A percentile compares a stretch with the other conserved stretches of the same genome.
phyloP scores from a whole-genome alignment of 2,888 invertebrate genomes.

The Gari tellinella region DNA sequence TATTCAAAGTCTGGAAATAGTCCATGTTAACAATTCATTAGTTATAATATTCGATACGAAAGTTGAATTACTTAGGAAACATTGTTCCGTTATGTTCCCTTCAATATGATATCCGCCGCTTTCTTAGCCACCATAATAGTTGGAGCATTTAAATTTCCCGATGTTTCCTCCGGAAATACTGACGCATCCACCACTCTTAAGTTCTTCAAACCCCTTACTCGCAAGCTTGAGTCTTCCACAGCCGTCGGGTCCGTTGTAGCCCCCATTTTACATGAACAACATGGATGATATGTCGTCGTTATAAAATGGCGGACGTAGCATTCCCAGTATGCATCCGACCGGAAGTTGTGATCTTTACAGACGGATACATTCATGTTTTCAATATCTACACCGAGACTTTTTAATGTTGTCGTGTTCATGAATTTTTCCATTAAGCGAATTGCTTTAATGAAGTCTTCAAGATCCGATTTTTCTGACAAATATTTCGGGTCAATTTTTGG shows the following conservation, averaged over 20 bases:
- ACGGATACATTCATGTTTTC: neutral
- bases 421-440: conserved; percentile 5
- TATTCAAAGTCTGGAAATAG: too few species aligned
- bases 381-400: conserved; percentile 5
- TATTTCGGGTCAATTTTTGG: conserved; percentile 96
- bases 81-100: neutral
- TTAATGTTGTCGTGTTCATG: conserved; percentile 14
- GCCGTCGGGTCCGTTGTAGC: conserved; percentile 82
- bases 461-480: conserved; percentile 86
- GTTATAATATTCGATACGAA: too few species aligned
- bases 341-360: conserved; percentile 23
- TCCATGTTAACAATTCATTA: too few species aligned
- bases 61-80: too few species aligned
- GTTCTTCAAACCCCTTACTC: conserved; percentile 45
- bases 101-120: conserved; percentile 33
- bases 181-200: conserved; percentile 37
- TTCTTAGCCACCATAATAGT: conserved; percentile 39
- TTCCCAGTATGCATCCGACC: conserved; percentile 40
- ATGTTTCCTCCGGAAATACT: conserved; percentile 23
- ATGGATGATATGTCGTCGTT: conserved; percentile 86
- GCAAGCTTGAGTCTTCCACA: conserved; percentile 88
- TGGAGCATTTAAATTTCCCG: conserved; percentile 38
- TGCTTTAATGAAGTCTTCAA: conserved; percentile 32
- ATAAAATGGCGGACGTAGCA: conserved; percentile 30
- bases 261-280: conserved; percentile 91